Percentiles rank a stretch among this genome's conserved stretches.
These are phyloP conservation scores for Pleuronectes platessa DNA, from an alignment of 2,113 vertebrate genomes.

Conservation along the genomic window DNA sequence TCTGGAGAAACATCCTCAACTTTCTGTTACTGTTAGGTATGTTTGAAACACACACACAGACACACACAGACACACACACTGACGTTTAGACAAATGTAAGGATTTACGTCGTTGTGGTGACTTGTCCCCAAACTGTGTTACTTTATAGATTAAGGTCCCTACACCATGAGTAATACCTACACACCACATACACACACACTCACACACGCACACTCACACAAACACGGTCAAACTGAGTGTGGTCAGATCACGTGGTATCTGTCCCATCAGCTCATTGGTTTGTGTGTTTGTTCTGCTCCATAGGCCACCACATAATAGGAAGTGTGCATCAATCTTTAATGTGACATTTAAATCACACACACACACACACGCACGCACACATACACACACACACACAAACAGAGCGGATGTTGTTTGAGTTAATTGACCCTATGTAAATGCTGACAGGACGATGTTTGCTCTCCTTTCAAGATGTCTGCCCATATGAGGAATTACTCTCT, in stretches of 20 bases:
- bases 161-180: not conserved
- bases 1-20: not conserved
- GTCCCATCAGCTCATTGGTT: constrained; percentile 65
- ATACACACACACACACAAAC: constrained; percentile 10
- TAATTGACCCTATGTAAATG: constrained; percentile 50
- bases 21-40: too few relatives aligned
- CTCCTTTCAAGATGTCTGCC: not conserved
- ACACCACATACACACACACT: not conserved
- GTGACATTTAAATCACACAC: constrained; percentile 63
- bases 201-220: constrained; percentile 13
- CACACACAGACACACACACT: not conserved
- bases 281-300: constrained; percentile 42
- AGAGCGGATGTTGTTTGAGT: constrained; percentile 29
- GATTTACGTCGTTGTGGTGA: too few relatives aligned
- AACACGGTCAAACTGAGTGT: constrained; percentile 10
- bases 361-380: constrained; percentile 24
- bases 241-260: constrained; percentile 55
- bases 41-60: not conserved
- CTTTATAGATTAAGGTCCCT: too few relatives aligned
- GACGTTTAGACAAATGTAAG: too few relatives aligned
- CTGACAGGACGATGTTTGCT: constrained; percentile 17
- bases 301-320: constrained; percentile 70
- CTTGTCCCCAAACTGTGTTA: too few relatives aligned
- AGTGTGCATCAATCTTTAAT: constrained; percentile 78
- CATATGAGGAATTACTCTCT: not conserved